A percentile compares a stretch with the other conserved stretches of the same genome.
Evolutionary conservation across 1,140 invertebrate genomes (phyloP).

Genomic region (Gerris buenoi): DNA sequence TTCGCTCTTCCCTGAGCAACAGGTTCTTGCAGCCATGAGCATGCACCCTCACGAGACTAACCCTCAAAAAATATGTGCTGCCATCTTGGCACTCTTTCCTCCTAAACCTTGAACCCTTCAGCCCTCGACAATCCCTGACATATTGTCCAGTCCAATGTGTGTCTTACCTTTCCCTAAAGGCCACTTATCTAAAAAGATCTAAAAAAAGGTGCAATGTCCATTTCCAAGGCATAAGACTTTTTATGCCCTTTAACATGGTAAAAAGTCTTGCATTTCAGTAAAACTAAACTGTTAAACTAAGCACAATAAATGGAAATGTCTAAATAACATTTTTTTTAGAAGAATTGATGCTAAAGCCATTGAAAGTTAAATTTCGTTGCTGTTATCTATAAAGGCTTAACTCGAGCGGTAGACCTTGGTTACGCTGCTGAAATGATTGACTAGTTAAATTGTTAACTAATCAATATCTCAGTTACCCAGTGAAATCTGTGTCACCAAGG

Average conservation of each 20-base stretch:
- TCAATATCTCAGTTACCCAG: no score
- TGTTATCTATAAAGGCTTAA: no score
- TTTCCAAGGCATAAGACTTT: not conserved
- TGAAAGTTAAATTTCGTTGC: no score
- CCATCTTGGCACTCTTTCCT: slow-evolving; percentile 61
- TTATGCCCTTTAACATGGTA: not conserved
- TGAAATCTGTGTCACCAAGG: no score
- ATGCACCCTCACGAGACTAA: slow-evolving; percentile 74
- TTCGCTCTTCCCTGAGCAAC: slow-evolving; percentile 73
- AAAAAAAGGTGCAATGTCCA: not conserved
- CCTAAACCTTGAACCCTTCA: slow-evolving; percentile 13
- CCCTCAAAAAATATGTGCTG: slow-evolving; percentile 72
- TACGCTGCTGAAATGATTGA: no score
- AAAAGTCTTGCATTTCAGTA: not conserved
- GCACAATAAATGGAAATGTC: no score
- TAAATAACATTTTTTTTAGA: no score
- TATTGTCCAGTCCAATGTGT: not conserved
- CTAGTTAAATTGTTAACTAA: no score
- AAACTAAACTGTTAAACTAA: no score
- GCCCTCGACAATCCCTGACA: no score
- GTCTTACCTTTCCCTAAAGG: not conserved
- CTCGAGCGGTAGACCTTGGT: no score
- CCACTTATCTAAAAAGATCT: not conserved
- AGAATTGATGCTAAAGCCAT: no score
- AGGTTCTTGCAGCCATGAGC: slow-evolving; percentile 69